Conservation (phyloP, 2,797 vertebrate genomes). For the Pogoniulus pusillus region DNA sequence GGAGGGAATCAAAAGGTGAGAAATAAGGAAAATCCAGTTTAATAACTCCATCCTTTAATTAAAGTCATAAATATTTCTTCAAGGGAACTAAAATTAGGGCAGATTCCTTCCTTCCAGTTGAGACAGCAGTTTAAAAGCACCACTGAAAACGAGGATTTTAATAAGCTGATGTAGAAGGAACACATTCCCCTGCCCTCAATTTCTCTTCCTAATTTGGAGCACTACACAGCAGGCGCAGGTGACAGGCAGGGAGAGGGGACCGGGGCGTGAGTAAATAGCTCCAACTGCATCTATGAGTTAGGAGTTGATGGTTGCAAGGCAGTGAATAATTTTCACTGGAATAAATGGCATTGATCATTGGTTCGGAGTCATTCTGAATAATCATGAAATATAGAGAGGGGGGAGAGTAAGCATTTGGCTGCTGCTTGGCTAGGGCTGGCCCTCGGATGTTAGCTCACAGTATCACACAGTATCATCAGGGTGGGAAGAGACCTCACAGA, state of each 20-base stretch:
- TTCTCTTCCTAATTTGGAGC: constrained; percentile 45
- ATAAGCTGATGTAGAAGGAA: background rate
- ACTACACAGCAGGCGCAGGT: background rate
- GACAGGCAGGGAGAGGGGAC: background rate
- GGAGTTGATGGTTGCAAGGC: background rate
- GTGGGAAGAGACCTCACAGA: too few species aligned
- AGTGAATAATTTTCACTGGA: constrained; percentile 41
- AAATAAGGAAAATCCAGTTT: background rate
- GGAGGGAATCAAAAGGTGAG: background rate
- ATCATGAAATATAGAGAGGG: constrained; percentile 15
- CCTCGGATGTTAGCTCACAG: background rate
- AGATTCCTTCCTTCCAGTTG: background rate
- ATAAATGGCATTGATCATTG: constrained; percentile 50
- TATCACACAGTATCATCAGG: too few species aligned
- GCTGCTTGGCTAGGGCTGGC: background rate
- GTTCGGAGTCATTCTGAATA: constrained; percentile 16
- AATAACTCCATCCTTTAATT: background rate
- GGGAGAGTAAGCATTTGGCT: background rate
- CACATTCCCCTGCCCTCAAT: background rate
- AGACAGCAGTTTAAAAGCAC: background rate
- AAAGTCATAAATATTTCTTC: background rate
- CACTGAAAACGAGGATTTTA: background rate
- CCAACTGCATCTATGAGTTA: constrained; percentile 9
- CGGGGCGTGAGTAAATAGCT: background rate
- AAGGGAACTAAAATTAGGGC: background rate